These are phyloP conservation scores for Caenorhabditis doughertyi DNA, from an alignment of 2,888 invertebrate species.

Conservation along the genomic window DNA sequence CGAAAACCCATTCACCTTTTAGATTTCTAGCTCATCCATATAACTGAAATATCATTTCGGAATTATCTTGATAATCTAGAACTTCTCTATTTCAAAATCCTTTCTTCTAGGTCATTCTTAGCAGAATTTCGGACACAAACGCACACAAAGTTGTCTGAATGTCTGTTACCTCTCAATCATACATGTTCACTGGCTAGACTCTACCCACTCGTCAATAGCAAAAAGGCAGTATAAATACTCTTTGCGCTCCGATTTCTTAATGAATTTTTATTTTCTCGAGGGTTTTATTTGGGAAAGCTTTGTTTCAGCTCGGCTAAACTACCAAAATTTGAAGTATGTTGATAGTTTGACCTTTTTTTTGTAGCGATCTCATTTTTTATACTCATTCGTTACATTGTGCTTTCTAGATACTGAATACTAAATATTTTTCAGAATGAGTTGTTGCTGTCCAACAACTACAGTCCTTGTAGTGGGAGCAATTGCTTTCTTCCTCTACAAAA, in stretches of 20 bases:
- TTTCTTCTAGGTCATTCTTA: background rate
- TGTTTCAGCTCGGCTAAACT: too few relatives aligned
- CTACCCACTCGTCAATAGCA: conserved; percentile 27
- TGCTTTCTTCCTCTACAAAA: conserved; percentile 57
- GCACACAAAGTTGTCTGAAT: conserved; percentile 15
- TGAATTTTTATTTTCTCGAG: conserved; percentile 14
- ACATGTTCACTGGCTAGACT: conserved; percentile 39
- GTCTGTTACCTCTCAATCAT: conserved; percentile 23
- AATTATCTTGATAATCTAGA: background rate
- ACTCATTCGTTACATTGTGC: background rate
- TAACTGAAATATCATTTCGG: too few relatives aligned
- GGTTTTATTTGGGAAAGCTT: background rate
- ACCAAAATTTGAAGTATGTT: too few relatives aligned
- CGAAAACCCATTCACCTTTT: too few relatives aligned
- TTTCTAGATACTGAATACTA: background rate
- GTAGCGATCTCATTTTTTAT: background rate
- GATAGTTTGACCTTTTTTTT: too few relatives aligned
- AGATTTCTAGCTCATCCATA: too few relatives aligned
- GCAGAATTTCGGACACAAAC: conserved; percentile 24
- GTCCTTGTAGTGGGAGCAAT: conserved; percentile 38
- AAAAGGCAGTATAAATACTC: conserved; percentile 41
- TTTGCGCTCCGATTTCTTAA: conserved; percentile 1
- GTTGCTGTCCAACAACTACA: conserved; percentile 54
- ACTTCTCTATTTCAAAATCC: background rate
- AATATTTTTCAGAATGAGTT: conserved; percentile 38